A percentile compares a stretch with the other conserved stretches of the same genome.
Evolutionary conservation across 2,888 invertebrate genomes (phyloP).

Genomic region (Melinaea menophilus): DNA sequence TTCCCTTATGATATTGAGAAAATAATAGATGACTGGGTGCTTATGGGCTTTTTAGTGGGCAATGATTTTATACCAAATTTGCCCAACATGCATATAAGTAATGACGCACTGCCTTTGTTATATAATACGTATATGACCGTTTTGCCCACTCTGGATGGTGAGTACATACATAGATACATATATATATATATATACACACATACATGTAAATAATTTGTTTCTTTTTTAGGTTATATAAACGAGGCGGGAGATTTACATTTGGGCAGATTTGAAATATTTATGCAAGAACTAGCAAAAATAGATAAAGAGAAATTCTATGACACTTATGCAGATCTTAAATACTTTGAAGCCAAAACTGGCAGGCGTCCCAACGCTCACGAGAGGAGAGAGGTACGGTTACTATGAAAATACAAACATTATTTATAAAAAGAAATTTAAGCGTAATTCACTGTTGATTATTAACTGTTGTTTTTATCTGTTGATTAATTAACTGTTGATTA

Average conservation of each 20-base stretch:
- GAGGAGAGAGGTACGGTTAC: constrained; percentile 52
- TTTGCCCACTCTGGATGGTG: constrained; percentile 91
- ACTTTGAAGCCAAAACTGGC: constrained; percentile 88
- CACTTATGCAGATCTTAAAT: constrained; percentile 88
- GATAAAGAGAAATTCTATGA: constrained; percentile 88
- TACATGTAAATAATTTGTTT: not conserved
- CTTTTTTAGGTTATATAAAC: constrained; percentile 90
- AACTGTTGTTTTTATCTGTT: no score
- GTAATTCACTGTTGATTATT: no score
- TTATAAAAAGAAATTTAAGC: not conserved
- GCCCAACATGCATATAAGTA: constrained; percentile 95
- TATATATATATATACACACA: not conserved
- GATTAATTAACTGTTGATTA: no score
- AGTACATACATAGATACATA: constrained; percentile 35
- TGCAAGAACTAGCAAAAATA: constrained; percentile 84
- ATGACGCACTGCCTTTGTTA: constrained; percentile 91
- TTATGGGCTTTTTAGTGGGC: constrained; percentile 98
- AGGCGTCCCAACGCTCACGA: constrained; percentile 72
- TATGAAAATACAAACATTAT: not conserved
- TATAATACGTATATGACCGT: constrained; percentile 93
- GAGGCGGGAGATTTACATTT: constrained; percentile 91
- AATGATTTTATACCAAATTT: constrained; percentile 99
- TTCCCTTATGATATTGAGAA: constrained; percentile 92
- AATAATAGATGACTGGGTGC: constrained; percentile 98
- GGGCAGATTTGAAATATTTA: constrained; percentile 89